These are phyloP conservation scores for Acanthoscelides obtectus DNA, from an alignment of 2,888 invertebrate genomes.

Conservation along the genomic window DNA sequence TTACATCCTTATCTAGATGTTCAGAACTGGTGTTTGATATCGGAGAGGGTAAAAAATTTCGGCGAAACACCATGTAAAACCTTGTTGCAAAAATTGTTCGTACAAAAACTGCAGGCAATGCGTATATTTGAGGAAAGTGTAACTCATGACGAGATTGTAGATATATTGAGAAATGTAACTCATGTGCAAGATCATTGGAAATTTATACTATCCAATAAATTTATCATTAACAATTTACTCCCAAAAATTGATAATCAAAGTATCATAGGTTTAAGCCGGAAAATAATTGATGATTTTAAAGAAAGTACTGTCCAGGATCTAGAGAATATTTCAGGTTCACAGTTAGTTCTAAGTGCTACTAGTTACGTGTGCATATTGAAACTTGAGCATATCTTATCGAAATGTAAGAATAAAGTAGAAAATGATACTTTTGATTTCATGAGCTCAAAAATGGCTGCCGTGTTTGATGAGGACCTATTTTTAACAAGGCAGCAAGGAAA, in stretches of 20 bases:
- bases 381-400: constrained; percentile 36
- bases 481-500: constrained; percentile 5
- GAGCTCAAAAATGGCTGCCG: constrained; percentile 27
- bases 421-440: constrained; percentile 19
- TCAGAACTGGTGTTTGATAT: constrained; percentile 43
- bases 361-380: constrained; percentile 30
- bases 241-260: constrained; percentile 30
- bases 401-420: constrained; percentile 32
- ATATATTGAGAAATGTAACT: constrained; percentile 30
- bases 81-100: constrained; percentile 37
- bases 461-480: constrained; percentile 25
- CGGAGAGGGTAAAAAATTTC: constrained; percentile 45
- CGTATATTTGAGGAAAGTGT: constrained; percentile 35
- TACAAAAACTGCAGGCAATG: constrained; percentile 40
- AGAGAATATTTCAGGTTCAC: constrained; percentile 16
- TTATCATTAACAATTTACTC: constrained; percentile 33
- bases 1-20: constrained; percentile 41
- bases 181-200: constrained; percentile 34
- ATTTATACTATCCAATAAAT: constrained; percentile 35
- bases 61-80: constrained; percentile 41
- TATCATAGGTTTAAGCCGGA: constrained; percentile 26
- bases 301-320: not conserved
- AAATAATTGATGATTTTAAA: constrained; percentile 16
- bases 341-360: constrained; percentile 27
- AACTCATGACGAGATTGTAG: constrained; percentile 29